A percentile compares a stretch with the other conserved stretches of the same genome.
These are phyloP conservation scores for Cetoscarus ocellatus DNA, from an alignment of 2,797 vertebrate species.

Conservation along the genomic window DNA sequence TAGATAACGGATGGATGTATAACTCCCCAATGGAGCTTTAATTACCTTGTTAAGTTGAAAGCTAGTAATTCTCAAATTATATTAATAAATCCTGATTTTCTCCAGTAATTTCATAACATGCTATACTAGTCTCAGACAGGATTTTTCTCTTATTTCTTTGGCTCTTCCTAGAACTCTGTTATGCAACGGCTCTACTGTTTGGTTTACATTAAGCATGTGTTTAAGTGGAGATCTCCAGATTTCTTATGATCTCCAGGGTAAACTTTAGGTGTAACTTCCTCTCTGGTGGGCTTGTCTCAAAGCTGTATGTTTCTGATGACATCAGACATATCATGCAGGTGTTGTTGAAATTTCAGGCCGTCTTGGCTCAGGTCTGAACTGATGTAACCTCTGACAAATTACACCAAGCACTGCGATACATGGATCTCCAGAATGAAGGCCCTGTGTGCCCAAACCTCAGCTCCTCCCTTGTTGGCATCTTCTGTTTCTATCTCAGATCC, in stretches of 20 bases:
- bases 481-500: slow-evolving; percentile 27
- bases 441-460: neutral
- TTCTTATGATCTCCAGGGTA: slow-evolving; percentile 27
- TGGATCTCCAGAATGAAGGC: neutral
- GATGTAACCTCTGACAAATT: slow-evolving; percentile 28
- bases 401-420: slow-evolving; percentile 7
- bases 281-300: slow-evolving; percentile 22
- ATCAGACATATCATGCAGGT: slow-evolving; percentile 55
- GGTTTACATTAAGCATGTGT: slow-evolving; percentile 38
- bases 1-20: no score
- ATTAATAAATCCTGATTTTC: no score
- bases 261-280: slow-evolving; percentile 68
- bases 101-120: neutral
- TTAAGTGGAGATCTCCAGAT: slow-evolving; percentile 18
- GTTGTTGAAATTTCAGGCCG: slow-evolving; percentile 41
- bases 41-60: no score
- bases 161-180: slow-evolving; percentile 7
- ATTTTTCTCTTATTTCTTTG: neutral
- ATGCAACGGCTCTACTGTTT: slow-evolving; percentile 29
- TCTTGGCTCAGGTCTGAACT: slow-evolving; percentile 30
- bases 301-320: slow-evolving; percentile 39
- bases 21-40: no score
- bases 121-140: neutral
- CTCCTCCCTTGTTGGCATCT: slow-evolving; percentile 13
- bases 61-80: no score